Percentiles rank a stretch among this genome's conserved stretches.
These are phyloP conservation scores for Delichon dasypus DNA, from an alignment of 2,797 vertebrate genomes.

Conservation along the genomic window DNA sequence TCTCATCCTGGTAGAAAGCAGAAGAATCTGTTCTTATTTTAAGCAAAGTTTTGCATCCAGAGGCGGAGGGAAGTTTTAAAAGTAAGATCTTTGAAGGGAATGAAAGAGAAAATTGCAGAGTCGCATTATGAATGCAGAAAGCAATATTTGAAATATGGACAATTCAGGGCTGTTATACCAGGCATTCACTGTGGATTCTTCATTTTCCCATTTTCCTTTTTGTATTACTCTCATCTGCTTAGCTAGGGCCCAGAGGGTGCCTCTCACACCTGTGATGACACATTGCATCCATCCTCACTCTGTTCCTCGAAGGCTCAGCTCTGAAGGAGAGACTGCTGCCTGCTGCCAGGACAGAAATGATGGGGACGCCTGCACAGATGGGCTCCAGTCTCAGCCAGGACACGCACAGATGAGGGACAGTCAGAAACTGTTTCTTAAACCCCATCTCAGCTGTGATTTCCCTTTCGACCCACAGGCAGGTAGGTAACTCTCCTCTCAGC, in stretches of 20 bases:
- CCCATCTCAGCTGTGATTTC: neutral
- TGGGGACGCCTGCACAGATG: neutral
- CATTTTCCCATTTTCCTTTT: neutral
- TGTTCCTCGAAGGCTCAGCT: neutral
- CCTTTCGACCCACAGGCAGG: neutral
- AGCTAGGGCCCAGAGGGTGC: neutral
- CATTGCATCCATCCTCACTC: neutral
- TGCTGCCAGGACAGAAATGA: neutral
- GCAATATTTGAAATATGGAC: neutral
- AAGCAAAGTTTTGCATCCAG: neutral
- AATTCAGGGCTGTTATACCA: neutral
- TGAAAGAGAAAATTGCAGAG: neutral
- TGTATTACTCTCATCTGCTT: neutral
- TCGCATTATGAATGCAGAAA: accelerated
- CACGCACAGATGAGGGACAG: neutral
- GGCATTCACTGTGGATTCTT: neutral
- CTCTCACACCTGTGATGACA: accelerated
- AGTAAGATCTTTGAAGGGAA: neutral
- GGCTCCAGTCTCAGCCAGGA: neutral
- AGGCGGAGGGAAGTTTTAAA: neutral
- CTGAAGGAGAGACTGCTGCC: accelerated
- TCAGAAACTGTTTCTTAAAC: neutral
- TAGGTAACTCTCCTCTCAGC: neutral
- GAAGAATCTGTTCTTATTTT: neutral
- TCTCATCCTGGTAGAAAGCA: neutral